Percentiles rank a stretch among this genome's conserved stretches.
Conservation (phyloP, 1,140 invertebrate species). For the Gryllus bimaculatus region DNA sequence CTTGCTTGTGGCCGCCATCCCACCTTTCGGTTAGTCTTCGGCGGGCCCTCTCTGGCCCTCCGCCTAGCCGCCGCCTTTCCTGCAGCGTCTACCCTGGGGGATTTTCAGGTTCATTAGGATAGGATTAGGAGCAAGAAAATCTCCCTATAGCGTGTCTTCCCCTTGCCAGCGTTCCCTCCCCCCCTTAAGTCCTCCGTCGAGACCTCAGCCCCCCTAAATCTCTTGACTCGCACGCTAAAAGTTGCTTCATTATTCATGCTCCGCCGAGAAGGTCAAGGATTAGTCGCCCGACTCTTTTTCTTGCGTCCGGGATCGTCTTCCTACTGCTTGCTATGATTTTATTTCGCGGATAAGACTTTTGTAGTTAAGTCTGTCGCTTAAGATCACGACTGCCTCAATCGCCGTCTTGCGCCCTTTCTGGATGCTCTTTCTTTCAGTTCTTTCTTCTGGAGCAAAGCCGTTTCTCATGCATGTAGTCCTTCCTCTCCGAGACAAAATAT, state of each 20-base stretch:
- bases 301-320: background rate
- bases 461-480: too few species aligned
- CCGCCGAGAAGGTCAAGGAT: constrained; percentile 3
- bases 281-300: background rate
- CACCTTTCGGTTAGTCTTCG: background rate
- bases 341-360: background rate
- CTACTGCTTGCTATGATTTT: background rate
- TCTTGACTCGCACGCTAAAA: constrained; percentile 17
- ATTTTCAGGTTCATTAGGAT: constrained; percentile 22
- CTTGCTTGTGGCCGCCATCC: background rate
- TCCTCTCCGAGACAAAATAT: too few species aligned
- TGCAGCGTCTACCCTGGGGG: constrained; percentile 3
- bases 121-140: constrained; percentile 18
- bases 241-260: constrained; percentile 19
- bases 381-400: too few species aligned
- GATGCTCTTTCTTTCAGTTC: too few species aligned
- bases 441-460: too few species aligned
- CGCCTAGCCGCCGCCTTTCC: background rate
- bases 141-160: constrained; percentile 11
- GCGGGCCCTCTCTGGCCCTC: background rate
- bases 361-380: background rate
- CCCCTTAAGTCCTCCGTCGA: constrained; percentile 12
- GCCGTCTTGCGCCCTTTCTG: too few species aligned
- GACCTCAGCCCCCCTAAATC: constrained; percentile 11
- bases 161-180: constrained; percentile 5